These are phyloP conservation scores for Rhinatrema bivittatum DNA, from an alignment of 2,797 vertebrate species.

Conservation along the genomic window DNA sequence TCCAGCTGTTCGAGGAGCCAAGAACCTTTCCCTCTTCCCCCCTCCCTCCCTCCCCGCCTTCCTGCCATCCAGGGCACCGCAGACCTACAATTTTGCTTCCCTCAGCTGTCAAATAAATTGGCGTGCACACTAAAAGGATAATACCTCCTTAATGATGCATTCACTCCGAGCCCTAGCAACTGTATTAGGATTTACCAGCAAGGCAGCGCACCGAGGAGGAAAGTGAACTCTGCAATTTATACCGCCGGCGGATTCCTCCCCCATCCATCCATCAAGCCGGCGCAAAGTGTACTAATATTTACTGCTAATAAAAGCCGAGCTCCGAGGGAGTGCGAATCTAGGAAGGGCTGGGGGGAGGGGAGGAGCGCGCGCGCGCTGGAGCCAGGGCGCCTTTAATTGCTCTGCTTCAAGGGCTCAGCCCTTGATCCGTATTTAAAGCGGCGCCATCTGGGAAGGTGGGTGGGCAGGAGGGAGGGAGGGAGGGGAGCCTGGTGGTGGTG, in stretches of 20 bases:
- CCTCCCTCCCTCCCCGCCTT: neutral
- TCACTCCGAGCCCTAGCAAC: slow-evolving; percentile 33
- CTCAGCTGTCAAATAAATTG: slow-evolving; percentile 37
- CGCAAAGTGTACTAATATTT: slow-evolving; percentile 44
- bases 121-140: slow-evolving; percentile 28
- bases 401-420: slow-evolving; percentile 36
- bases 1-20: too few relatives aligned
- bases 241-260: slow-evolving; percentile 24
- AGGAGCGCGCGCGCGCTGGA: slow-evolving; percentile 14
- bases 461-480: slow-evolving; percentile 61
- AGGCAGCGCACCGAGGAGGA: slow-evolving; percentile 7
- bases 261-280: slow-evolving; percentile 20
- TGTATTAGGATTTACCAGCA: slow-evolving; percentile 18
- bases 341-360: neutral
- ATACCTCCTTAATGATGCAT: slow-evolving; percentile 23
- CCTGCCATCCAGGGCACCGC: too few relatives aligned
- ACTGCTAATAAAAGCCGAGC: slow-evolving; percentile 33
- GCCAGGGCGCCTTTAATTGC: slow-evolving; percentile 47
- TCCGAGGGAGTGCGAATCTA: slow-evolving; percentile 20
- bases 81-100: slow-evolving; percentile 30
- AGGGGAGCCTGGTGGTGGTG: slow-evolving; percentile 50
- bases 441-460: slow-evolving; percentile 59
- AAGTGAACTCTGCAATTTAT: slow-evolving; percentile 21
- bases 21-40: neutral
- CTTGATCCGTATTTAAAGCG: slow-evolving; percentile 68